Evolutionary conservation across 2,888 invertebrate genomes (phyloP).

Genomic region (Xanthorhoe designata): DNA sequence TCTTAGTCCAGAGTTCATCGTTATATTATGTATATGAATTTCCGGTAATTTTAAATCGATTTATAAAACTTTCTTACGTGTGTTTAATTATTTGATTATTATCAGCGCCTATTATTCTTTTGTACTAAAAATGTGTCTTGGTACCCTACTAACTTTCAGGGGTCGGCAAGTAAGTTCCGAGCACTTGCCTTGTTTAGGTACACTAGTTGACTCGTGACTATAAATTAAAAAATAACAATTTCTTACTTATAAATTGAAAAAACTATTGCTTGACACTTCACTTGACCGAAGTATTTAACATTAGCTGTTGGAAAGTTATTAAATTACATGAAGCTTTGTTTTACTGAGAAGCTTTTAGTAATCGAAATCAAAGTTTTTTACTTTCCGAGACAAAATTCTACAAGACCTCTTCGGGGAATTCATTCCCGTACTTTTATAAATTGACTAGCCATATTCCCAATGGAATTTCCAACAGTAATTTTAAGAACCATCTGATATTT

Average conservation of each 20-base stretch:
- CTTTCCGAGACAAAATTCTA: not conserved
- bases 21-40: not conserved
- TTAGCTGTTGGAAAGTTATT: not conserved
- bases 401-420: not conserved
- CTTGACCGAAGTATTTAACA: not conserved
- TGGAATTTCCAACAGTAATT: not conserved
- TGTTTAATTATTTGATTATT: not conserved
- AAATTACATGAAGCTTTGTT: not conserved
- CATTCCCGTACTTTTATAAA: not conserved
- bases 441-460: not conserved
- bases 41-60: not conserved
- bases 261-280: conserved; percentile 3
- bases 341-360: not conserved
- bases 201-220: conserved; percentile 7
- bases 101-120: not conserved
- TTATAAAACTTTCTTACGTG: too few species aligned
- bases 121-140: not conserved
- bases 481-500: not conserved
- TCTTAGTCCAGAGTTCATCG: not conserved
- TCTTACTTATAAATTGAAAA: conserved; percentile 16
- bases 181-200: conserved; percentile 3
- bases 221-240: too few species aligned
- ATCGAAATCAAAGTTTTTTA: conserved; percentile 1
- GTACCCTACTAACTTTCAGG: not conserved
- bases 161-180: not conserved